A percentile compares a stretch with the other conserved stretches of the same genome.
Conservation (phyloP, 2,888 invertebrate species). For the Apamea monoglypha region DNA sequence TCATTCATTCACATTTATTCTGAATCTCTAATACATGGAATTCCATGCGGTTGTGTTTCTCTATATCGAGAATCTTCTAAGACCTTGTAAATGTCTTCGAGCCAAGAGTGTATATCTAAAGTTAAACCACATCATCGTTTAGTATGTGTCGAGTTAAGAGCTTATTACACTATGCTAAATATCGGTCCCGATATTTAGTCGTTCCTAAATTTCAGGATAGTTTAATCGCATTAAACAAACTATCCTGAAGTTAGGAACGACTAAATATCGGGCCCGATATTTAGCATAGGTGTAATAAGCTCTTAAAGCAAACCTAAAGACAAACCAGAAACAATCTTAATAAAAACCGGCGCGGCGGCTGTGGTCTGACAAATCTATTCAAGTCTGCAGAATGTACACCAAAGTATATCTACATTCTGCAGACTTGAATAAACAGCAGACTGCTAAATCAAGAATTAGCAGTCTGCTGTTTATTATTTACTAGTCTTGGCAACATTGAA, state of each 20-base stretch:
- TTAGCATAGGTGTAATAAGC: no score
- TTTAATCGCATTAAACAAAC: no score
- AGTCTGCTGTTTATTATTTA: no score
- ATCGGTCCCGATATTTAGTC: no score
- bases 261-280: no score
- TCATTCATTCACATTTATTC: no score
- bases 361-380: background rate
- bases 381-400: background rate
- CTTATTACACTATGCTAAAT: no score
- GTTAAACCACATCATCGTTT: background rate
- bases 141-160: background rate
- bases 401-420: no score
- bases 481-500: constrained; percentile 8
- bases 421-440: no score
- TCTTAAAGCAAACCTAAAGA: no score
- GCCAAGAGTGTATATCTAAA: background rate
- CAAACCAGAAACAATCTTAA: background rate
- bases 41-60: background rate
- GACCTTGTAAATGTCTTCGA: background rate
- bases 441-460: background rate
- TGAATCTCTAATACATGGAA: background rate
- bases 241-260: no score
- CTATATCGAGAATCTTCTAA: background rate
- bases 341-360: background rate
- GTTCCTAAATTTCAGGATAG: no score